Conservation (phyloP, 2,797 vertebrate genomes). For the Anguilla megastoma region DNA sequence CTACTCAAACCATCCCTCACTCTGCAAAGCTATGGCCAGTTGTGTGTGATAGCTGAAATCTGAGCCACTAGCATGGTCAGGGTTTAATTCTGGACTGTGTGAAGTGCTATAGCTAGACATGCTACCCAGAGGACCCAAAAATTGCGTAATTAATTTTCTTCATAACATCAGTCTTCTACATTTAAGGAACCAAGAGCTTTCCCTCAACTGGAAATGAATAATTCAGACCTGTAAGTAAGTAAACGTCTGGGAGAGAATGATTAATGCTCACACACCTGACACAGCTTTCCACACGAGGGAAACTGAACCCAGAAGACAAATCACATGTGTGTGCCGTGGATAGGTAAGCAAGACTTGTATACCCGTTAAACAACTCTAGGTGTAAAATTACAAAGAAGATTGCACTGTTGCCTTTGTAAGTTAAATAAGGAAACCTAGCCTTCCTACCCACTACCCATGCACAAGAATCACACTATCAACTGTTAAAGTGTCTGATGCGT, state of each 20-base stretch:
- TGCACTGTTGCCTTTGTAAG: not conserved
- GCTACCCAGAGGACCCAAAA: not conserved
- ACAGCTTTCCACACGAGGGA: constrained; percentile 21
- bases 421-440: not conserved
- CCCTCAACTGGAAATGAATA: constrained; percentile 65
- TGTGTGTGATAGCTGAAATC: not conserved
- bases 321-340: not conserved
- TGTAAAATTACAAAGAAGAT: not conserved
- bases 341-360: not conserved
- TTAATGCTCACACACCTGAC: constrained; percentile 34
- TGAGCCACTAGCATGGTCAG: not conserved
- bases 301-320: constrained; percentile 29
- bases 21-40: not conserved
- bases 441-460: not conserved
- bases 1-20: not conserved
- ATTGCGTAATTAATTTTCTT: not conserved
- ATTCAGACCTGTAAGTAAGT: constrained; percentile 55
- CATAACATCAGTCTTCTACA: constrained; percentile 7
- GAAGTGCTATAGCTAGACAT: not conserved
- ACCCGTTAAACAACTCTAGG: not conserved
- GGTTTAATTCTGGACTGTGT: not conserved
- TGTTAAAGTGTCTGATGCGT: not conserved
- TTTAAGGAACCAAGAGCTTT: constrained; percentile 53
- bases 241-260: constrained; percentile 18
- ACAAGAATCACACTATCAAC: not conserved